Evolutionary conservation across 1,140 invertebrate species (phyloP).

Genomic region (Sarcophaga bullata): DNA sequence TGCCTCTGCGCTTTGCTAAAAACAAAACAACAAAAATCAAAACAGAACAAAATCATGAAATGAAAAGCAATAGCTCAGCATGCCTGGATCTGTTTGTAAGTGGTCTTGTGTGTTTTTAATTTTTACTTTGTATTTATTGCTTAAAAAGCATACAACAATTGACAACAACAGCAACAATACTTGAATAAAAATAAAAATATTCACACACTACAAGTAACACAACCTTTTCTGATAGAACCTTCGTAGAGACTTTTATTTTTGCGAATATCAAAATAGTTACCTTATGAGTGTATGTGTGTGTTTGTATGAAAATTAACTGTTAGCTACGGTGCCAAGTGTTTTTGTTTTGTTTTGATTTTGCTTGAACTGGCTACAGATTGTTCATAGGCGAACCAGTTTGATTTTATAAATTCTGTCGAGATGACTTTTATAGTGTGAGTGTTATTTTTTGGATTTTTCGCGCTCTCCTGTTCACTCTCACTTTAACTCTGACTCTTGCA

Average conservation of each 20-base stretch:
- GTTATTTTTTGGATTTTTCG: neutral
- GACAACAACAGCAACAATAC: neutral
- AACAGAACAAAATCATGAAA: neutral
- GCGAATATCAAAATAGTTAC: too few relatives aligned
- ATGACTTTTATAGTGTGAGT: too few relatives aligned
- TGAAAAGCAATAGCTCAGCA: conserved; percentile 6
- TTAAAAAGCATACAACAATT: neutral
- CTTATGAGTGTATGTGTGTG: too few relatives aligned
- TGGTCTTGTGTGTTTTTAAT: neutral
- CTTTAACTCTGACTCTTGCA: neutral
- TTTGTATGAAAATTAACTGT: too few relatives aligned
- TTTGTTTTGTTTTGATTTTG: neutral
- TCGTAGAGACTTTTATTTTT: too few relatives aligned
- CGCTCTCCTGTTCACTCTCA: neutral
- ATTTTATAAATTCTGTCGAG: too few relatives aligned
- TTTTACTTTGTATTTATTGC: conserved; percentile 15
- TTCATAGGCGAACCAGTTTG: neutral
- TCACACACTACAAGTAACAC: neutral
- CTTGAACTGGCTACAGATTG: neutral
- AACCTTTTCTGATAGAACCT: too few relatives aligned
- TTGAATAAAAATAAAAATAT: neutral
- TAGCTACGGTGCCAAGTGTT: neutral
- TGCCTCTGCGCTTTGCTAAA: too few relatives aligned
- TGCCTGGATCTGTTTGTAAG: neutral
- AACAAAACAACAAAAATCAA: neutral